These are phyloP conservation scores for Apis florea DNA, from an alignment of 1,140 invertebrate species.

Conservation along the genomic window DNA sequence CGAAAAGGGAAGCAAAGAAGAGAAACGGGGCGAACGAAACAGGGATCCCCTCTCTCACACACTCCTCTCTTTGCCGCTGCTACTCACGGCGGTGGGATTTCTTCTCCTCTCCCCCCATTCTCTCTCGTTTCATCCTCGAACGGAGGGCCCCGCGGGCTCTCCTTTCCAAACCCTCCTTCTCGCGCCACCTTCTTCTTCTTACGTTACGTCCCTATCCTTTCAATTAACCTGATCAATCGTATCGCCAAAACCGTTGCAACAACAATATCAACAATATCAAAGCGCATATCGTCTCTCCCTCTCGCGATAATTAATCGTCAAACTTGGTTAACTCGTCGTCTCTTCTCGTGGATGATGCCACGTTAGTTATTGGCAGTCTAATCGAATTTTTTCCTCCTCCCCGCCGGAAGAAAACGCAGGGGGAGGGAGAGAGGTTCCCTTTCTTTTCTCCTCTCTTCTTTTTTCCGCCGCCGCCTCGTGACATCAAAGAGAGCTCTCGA, in stretches of 20 bases:
- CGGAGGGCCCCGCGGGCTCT: slow-evolving; percentile 54
- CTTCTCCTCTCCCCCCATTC: slow-evolving; percentile 50
- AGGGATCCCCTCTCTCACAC: slow-evolving; percentile 69
- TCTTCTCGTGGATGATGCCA: too few species aligned
- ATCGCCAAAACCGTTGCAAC: too few species aligned
- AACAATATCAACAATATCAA: too few species aligned
- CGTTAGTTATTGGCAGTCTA: too few species aligned
- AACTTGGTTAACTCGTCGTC: slow-evolving; percentile 46
- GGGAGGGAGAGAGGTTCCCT: too few species aligned
- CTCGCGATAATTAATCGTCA: slow-evolving; percentile 78
- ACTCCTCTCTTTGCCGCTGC: slow-evolving; percentile 68
- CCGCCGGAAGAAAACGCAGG: background rate
- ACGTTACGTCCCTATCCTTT: slow-evolving; percentile 62
- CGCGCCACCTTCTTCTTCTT: slow-evolving; percentile 65
- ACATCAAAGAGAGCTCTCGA: slow-evolving; percentile 48
- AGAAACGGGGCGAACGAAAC: slow-evolving; percentile 67
- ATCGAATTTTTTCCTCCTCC: too few species aligned
- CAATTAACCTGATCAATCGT: slow-evolving; percentile 79
- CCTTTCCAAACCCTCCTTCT: slow-evolving; percentile 37
- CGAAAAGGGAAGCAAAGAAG: slow-evolving; percentile 75
- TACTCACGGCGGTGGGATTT: slow-evolving; percentile 40
- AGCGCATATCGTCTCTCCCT: slow-evolving; percentile 29
- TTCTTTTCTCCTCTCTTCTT: too few species aligned
- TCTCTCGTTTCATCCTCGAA: slow-evolving; percentile 33
- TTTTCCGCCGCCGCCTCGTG: slow-evolving; percentile 31